A percentile compares a stretch with the other conserved stretches of the same genome.
These are phyloP conservation scores for Aurelia aurita complex sp. Pacific DNA, from an alignment of 30 jellyfish, hydroid and myxozoan genomes.

Conservation along the genomic window DNA sequence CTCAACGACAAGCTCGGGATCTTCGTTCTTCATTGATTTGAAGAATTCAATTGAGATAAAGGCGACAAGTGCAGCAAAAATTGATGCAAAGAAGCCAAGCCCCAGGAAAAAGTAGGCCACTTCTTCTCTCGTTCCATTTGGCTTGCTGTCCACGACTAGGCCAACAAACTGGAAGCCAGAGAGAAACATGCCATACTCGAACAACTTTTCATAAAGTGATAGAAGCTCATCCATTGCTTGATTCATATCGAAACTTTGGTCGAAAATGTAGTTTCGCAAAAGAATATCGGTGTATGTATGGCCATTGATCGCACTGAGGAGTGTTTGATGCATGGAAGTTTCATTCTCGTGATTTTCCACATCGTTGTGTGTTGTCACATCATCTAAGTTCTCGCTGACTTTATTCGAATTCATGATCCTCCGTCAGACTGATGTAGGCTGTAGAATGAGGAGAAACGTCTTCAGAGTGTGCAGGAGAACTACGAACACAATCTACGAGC, in stretches of 20 bases:
- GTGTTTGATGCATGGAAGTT: background rate
- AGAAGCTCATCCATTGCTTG: constrained; percentile 37
- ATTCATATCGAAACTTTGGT: constrained; percentile 1
- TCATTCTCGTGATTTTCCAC: background rate
- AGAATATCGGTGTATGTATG: constrained; percentile 56
- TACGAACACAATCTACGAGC: too few relatives aligned
- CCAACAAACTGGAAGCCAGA: constrained; percentile 71
- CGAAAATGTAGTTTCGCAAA: constrained; percentile 30
- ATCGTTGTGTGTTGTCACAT: too few relatives aligned
- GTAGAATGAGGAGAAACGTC: too few relatives aligned
- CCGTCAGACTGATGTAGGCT: too few relatives aligned
- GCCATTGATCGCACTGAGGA: constrained; percentile 28
- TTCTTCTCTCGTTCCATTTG: constrained; percentile 59
- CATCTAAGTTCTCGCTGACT: too few relatives aligned
- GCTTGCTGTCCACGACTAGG: constrained; percentile 53
- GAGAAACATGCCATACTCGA: constrained; percentile 68
- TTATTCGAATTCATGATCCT: too few relatives aligned
- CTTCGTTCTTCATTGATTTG: constrained; percentile 68
- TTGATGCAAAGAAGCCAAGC: constrained; percentile 55
- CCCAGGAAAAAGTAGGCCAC: constrained; percentile 57
- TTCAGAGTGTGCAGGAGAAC: too few relatives aligned
- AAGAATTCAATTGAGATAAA: constrained; percentile 49
- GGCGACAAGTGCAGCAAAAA: constrained; percentile 61
- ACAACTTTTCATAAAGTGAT: constrained; percentile 51
- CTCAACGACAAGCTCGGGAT: constrained; percentile 50